These are phyloP conservation scores for Cochlearius cochlearius DNA, from an alignment of 2,113 vertebrate genomes.

Conservation along the genomic window DNA sequence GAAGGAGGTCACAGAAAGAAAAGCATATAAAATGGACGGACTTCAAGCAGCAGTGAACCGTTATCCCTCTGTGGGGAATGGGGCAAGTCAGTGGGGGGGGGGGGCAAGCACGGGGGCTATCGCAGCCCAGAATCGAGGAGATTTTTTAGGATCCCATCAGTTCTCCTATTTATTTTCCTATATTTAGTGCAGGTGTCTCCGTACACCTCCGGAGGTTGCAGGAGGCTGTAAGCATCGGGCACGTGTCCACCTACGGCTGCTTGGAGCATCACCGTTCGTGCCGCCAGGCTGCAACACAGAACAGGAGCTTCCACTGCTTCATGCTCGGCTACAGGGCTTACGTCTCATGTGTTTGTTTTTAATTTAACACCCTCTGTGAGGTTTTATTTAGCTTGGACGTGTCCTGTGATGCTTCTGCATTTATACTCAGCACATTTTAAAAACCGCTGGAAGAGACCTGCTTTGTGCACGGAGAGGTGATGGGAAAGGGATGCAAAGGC, in stretches of 20 bases:
- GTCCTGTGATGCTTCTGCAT: neutral
- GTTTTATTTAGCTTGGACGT: neutral
- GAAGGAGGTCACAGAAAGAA: neutral
- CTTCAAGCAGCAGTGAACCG: neutral
- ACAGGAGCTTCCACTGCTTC: neutral
- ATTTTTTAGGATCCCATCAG: neutral
- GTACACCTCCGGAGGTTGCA: too few relatives aligned
- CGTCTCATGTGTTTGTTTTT: neutral
- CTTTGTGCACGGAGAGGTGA: neutral
- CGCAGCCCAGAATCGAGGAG: neutral
- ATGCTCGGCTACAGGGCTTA: fast-evolving
- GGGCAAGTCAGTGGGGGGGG: neutral
- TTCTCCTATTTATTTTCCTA: too few relatives aligned
- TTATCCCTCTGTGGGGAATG: fast-evolving
- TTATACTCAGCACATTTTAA: neutral
- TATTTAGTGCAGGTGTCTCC: neutral
- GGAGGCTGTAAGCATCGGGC: neutral
- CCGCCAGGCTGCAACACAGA: neutral
- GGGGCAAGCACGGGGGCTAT: neutral
- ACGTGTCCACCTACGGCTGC: fast-evolving
- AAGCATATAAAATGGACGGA: neutral
- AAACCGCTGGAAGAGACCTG: neutral
- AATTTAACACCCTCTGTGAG: neutral
- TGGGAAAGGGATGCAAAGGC: neutral
- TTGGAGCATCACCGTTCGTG: fast-evolving